These are phyloP conservation scores for Plectrocnemia conspersa DNA, from an alignment of 1,140 invertebrate species.

Conservation along the genomic window DNA sequence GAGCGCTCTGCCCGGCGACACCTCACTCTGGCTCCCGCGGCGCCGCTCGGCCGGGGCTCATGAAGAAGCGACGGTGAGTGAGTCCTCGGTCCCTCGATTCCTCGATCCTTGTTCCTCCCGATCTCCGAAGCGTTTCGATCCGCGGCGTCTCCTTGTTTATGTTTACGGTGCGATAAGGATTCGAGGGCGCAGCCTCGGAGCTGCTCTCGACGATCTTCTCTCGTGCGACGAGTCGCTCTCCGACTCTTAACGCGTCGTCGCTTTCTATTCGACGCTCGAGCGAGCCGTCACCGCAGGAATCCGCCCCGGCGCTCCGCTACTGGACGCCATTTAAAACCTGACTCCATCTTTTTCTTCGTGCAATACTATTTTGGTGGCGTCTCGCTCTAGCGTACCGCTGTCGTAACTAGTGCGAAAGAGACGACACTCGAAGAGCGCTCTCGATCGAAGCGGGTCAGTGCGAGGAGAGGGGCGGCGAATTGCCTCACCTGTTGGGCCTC, in stretches of 20 bases:
- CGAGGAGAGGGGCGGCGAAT: too few relatives aligned
- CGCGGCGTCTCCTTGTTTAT: neutral
- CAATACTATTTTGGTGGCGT: conserved; percentile 9
- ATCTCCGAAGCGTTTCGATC: neutral
- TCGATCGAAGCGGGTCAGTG: conserved; percentile 4
- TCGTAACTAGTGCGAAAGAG: neutral
- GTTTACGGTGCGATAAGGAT: neutral
- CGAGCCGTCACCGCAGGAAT: too few relatives aligned
- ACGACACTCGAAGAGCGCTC: neutral
- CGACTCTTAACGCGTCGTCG: too few relatives aligned
- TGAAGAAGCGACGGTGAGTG: conserved; percentile 35
- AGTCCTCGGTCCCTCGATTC: neutral
- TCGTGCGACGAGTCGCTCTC: too few relatives aligned
- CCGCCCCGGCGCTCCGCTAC: neutral
- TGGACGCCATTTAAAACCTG: neutral
- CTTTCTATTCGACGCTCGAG: too few relatives aligned
- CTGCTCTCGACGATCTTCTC: too few relatives aligned
- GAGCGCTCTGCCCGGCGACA: conserved; percentile 19
- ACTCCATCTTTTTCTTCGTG: conserved; percentile 3
- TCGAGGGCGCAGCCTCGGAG: neutral
- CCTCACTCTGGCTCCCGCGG: conserved; percentile 26
- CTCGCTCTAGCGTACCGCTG: neutral
- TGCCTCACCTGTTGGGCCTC: conserved; percentile 12
- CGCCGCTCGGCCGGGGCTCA: conserved; percentile 29
- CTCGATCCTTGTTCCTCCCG: neutral